Evolutionary conservation across 2,113 vertebrate species (phyloP).

Genomic region (Thermophis baileyi): DNA sequence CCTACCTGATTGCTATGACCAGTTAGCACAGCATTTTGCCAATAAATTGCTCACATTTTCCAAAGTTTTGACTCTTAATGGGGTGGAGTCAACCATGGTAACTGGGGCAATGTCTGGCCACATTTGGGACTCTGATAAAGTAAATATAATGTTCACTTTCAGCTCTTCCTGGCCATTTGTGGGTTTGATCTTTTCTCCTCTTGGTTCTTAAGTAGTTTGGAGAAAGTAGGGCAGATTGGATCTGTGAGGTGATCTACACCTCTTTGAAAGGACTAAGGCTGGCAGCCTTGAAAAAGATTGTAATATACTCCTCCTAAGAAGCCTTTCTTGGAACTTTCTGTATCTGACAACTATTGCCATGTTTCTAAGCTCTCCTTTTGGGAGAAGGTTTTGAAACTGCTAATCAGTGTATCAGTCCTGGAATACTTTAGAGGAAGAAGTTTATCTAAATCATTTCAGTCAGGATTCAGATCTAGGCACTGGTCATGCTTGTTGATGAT

Average conservation of each 20-base stretch:
- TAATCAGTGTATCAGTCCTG: not conserved
- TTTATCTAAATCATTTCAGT: not conserved
- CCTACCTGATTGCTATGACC: not conserved
- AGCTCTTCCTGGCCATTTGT: not conserved
- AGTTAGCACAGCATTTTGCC: not conserved
- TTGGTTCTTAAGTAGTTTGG: not conserved
- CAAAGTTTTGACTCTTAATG: not conserved
- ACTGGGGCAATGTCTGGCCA: not conserved
- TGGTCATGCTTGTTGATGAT: not conserved
- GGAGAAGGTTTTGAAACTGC: not conserved
- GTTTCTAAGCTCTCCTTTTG: not conserved
- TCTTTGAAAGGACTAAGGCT: not conserved
- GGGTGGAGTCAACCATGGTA: not conserved
- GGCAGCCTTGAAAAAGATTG: not conserved
- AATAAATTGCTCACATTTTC: not conserved
- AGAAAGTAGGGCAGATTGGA: not conserved
- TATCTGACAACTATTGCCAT: not conserved
- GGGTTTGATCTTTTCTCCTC: not conserved
- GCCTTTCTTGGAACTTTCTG: not conserved
- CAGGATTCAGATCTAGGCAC: not conserved
- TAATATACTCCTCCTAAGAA: not conserved
- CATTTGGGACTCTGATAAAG: not conserved
- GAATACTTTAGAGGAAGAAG: not conserved
- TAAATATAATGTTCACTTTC: not conserved
- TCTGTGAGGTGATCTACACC: not conserved